A percentile compares a stretch with the other conserved stretches of the same genome.
phyloP scores from a whole-genome alignment of 1,140 invertebrate genomes.

The Coptotermes formosanus region DNA sequence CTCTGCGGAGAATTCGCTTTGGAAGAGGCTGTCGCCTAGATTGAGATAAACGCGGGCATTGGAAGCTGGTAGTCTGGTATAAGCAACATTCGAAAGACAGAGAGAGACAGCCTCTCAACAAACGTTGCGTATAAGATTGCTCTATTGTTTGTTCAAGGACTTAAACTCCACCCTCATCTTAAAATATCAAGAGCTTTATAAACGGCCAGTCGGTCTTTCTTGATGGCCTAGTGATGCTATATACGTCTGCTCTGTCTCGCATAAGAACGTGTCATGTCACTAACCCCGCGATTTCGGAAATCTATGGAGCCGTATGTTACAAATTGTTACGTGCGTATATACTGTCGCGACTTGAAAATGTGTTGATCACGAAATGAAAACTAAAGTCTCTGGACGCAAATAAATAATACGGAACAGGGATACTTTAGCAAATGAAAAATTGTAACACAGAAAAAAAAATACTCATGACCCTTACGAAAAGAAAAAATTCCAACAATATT shows the following conservation, averaged over 20 bases:
- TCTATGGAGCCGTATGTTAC: too few relatives aligned
- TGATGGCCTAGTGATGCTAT: neutral
- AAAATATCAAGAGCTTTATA: neutral
- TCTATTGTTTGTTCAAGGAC: conserved; percentile 1
- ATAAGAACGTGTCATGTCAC: neutral
- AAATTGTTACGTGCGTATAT: too few relatives aligned
- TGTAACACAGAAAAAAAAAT: too few relatives aligned
- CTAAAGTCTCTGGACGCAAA: too few relatives aligned
- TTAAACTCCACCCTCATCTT: neutral
- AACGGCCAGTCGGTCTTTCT: neutral
- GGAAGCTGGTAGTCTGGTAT: neutral
- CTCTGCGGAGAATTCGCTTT: too few relatives aligned
- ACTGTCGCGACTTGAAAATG: too few relatives aligned
- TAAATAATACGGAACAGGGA: too few relatives aligned
- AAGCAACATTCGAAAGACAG: neutral
- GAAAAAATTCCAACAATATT: too few relatives aligned
- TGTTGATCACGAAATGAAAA: too few relatives aligned
- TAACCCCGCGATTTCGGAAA: neutral
- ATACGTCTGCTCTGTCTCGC: neutral
- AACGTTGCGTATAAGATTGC: neutral
- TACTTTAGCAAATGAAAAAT: too few relatives aligned
- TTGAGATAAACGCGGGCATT: neutral
- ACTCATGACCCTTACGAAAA: too few relatives aligned
- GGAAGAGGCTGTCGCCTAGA: too few relatives aligned
- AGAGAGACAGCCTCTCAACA: neutral